Percentiles rank a stretch among this genome's conserved stretches.
These are phyloP conservation scores for Brachypalpus laphriformis DNA, from an alignment of 2,888 invertebrate genomes.

Conservation along the genomic window DNA sequence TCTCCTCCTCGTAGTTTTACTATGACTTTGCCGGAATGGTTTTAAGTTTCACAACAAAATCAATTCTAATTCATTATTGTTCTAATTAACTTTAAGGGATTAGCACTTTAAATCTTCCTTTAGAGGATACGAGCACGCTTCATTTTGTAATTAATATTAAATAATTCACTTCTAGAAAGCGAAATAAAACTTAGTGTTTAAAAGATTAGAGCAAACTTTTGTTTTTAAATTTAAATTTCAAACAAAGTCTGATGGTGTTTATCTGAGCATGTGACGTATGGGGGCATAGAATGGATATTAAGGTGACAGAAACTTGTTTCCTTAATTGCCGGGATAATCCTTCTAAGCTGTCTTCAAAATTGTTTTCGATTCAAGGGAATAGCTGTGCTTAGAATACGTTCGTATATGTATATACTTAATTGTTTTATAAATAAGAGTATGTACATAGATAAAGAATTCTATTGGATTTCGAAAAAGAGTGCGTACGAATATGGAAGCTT, in stretches of 20 bases:
- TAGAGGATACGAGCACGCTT: not conserved
- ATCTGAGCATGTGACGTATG: not conserved
- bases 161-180: not conserved
- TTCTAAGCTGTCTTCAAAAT: not conserved
- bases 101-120: not conserved
- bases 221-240: not conserved
- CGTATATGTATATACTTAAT: too few species aligned
- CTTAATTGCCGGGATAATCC: not conserved
- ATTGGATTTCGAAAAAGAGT: too few species aligned
- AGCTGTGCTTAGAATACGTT: too few species aligned
- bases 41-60: conserved; percentile 14
- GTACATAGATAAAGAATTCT: too few species aligned
- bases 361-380: not conserved
- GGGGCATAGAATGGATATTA: not conserved
- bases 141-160: not conserved
- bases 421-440: too few species aligned
- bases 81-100: conserved; percentile 36
- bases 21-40: conserved; percentile 20
- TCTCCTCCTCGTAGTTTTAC: conserved; percentile 7
- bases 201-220: not conserved
- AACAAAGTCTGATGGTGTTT: not conserved
- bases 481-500: too few species aligned
- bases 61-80: conserved; percentile 20
- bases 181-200: not conserved
- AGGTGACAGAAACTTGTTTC: not conserved